Evolutionary conservation across 1,140 invertebrate species (phyloP).

Genomic region (Drosophila guanche): DNA sequence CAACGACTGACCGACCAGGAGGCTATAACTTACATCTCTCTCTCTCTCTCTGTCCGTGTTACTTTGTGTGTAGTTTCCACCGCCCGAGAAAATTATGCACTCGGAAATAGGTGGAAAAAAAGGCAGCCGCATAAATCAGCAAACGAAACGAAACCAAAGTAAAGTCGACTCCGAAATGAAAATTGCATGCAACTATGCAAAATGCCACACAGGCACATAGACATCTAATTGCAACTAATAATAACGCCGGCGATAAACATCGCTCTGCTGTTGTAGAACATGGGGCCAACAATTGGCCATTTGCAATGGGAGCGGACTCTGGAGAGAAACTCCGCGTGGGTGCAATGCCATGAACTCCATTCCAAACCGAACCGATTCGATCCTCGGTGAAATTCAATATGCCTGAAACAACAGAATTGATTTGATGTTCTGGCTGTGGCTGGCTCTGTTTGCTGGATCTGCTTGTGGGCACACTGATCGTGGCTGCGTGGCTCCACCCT

Average conservation of each 20-base stretch:
- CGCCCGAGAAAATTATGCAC: slow-evolving; percentile 46
- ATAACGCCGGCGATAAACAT: slow-evolving; percentile 74
- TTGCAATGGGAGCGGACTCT: slow-evolving; percentile 49
- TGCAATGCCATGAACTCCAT: slow-evolving; percentile 43
- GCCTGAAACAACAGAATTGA: slow-evolving; percentile 40
- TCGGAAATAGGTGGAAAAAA: slow-evolving; percentile 17
- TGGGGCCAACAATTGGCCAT: slow-evolving; percentile 55
- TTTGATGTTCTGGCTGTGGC: slow-evolving; percentile 27
- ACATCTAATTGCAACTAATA: slow-evolving; percentile 82
- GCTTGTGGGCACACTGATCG: too few relatives aligned
- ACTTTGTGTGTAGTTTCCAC: neutral
- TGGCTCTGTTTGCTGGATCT: too few relatives aligned
- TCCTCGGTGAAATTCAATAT: slow-evolving; percentile 68
- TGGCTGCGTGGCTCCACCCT: slow-evolving; percentile 66
- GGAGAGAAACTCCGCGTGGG: slow-evolving; percentile 39
- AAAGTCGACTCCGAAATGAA: slow-evolving; percentile 11
- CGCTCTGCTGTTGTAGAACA: slow-evolving; percentile 50
- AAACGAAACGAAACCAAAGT: slow-evolving; percentile 32
- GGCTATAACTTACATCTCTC: slow-evolving; percentile 38
- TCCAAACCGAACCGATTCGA: slow-evolving; percentile 5
- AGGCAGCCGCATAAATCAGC: slow-evolving; percentile 51
- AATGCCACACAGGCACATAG: slow-evolving; percentile 62
- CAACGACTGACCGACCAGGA: slow-evolving; percentile 26
- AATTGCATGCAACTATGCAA: slow-evolving; percentile 74
- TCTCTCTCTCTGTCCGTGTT: slow-evolving; percentile 1